Evolutionary conservation across 1,140 invertebrate genomes (phyloP).

Genomic region (Hypsibius dujardini): DNA sequence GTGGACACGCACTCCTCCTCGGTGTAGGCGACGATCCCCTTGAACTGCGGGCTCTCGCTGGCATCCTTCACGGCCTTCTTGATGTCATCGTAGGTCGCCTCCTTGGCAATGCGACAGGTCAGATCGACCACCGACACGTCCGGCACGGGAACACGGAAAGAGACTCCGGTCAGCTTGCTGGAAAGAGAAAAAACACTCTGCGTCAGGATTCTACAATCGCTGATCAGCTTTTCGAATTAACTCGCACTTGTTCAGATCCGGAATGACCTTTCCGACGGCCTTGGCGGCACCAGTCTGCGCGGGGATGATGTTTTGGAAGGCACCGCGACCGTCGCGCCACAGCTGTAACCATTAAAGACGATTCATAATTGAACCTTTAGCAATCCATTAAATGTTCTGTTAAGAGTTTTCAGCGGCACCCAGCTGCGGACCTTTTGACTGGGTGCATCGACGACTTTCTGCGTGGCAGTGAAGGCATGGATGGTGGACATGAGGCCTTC

Average conservation of each 20-base stretch:
- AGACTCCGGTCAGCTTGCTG: slow-evolving; percentile 34
- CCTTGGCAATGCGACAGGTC: slow-evolving; percentile 34
- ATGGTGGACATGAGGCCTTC: slow-evolving; percentile 37
- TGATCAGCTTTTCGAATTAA: background rate
- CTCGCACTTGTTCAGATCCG: slow-evolving; percentile 29
- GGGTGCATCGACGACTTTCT: slow-evolving; percentile 37
- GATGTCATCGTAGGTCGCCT: slow-evolving; percentile 34
- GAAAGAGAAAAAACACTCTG: background rate
- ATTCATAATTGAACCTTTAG: background rate
- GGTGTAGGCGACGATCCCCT: slow-evolving; percentile 35
- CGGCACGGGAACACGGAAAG: slow-evolving; percentile 40
- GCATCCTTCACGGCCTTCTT: slow-evolving; percentile 32
- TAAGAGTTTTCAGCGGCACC: no score
- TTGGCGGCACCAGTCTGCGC: slow-evolving; percentile 37
- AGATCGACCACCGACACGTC: slow-evolving; percentile 42
- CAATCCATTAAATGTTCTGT: background rate
- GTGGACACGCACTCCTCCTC: slow-evolving; percentile 33
- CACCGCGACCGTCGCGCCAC: slow-evolving; percentile 34
- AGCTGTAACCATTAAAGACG: background rate
- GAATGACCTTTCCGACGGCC: slow-evolving; percentile 32
- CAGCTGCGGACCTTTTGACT: slow-evolving; percentile 27
- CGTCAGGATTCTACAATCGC: background rate
- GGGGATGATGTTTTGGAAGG: slow-evolving; percentile 35
- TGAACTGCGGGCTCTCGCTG: slow-evolving; percentile 29
- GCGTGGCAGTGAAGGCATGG: slow-evolving; percentile 35